phyloP scores from a whole-genome alignment of 2,113 vertebrate genomes.

The Syngnathus typhle region DNA sequence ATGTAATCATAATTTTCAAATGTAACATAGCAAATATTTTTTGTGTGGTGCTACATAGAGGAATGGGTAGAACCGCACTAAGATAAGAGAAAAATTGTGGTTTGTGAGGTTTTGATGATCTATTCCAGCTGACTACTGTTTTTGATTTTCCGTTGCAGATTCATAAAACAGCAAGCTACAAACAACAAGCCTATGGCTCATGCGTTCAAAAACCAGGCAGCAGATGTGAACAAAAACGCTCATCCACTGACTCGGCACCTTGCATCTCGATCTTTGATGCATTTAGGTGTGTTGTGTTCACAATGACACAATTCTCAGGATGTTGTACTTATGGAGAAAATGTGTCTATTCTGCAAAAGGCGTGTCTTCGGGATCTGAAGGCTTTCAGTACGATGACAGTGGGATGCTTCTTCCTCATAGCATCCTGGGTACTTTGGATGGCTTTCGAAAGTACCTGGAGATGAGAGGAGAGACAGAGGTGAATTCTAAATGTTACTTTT shows the following conservation, averaged over 20 bases:
- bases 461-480: conserved; percentile 76
- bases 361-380: conserved; percentile 53
- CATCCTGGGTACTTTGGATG: conserved; percentile 82
- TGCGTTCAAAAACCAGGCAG: conserved; percentile 58
- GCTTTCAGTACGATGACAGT: conserved; percentile 51
- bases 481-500: not conserved
- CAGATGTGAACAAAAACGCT: conserved; percentile 30
- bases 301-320: not conserved
- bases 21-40: too few relatives aligned
- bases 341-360: not conserved
- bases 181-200: conserved; percentile 35
- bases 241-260: conserved; percentile 38
- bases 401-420: conserved; percentile 81
- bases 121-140: not conserved
- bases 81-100: not conserved
- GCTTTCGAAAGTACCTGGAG: conserved; percentile 77
- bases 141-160: conserved; percentile 55
- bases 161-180: conserved; percentile 44
- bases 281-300: conserved; percentile 64
- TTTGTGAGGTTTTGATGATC: not conserved
- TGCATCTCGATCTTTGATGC: conserved; percentile 45
- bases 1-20: too few relatives aligned
- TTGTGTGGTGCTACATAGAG: too few relatives aligned
- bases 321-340: conserved; percentile 1
- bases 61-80: too few relatives aligned